Conservation (phyloP, 35 echinoderm and acorn worm genomes). For the Diadema setosum region DNA sequence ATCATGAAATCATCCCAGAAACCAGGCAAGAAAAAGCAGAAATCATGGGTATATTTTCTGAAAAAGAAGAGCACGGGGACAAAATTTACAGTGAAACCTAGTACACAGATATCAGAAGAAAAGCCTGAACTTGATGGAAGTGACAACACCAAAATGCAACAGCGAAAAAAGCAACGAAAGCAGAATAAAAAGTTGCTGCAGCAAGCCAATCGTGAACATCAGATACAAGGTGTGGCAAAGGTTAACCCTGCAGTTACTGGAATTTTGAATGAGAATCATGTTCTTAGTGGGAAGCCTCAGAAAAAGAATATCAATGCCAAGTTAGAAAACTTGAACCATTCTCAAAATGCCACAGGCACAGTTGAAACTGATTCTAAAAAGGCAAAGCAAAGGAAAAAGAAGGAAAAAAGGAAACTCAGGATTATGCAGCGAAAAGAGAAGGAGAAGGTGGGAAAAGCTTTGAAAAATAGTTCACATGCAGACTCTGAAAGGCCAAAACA, state of each 20-base stretch:
- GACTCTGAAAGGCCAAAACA: neutral
- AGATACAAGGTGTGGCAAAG: no score
- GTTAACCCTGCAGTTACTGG: no score
- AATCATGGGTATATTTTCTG: neutral
- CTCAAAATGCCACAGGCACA: neutral
- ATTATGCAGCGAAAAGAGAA: neutral
- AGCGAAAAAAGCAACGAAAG: neutral
- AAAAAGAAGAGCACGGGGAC: neutral
- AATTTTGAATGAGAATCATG: neutral
- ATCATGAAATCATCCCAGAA: no score
- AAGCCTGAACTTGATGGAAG: neutral
- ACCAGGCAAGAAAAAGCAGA: neutral
- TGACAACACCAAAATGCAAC: neutral
- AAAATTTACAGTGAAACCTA: neutral
- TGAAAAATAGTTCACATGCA: neutral
- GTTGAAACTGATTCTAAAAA: neutral
- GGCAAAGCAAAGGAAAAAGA: neutral
- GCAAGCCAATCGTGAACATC: neutral
- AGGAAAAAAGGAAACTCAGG: neutral
- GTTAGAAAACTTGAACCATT: neutral
- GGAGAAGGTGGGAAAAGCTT: neutral
- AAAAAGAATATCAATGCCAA: neutral
- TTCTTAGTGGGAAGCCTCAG: neutral
- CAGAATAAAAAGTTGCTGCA: neutral
- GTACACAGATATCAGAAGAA: neutral